Base-by-base conservation (phyloP, 2,888 invertebrate species). In the Sinhomidia bicolor region DNA sequence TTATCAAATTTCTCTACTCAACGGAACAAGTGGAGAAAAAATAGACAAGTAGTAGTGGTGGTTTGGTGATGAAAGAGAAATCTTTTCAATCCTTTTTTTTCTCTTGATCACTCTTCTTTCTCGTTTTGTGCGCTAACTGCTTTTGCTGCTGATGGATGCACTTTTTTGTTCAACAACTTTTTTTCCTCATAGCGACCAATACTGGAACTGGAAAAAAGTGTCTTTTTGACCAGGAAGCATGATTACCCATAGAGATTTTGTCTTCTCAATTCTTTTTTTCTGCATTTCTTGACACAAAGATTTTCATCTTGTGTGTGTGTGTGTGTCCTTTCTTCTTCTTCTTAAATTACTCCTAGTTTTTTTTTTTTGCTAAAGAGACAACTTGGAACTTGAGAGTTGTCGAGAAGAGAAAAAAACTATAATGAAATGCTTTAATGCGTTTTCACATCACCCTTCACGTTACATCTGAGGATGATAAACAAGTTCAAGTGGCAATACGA, bases 361-460 rank as follows among this genome's bases (percentile, higher is more conserved):
- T 36, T 41, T 0, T 36, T 7, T 36, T 71, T 41, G 29, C 10
- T 29, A 60, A 29, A 60, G 12, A 29, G 26, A 60, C 26, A 60
- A 60, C 60, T 60, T 2, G 29, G 26, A 14, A 71, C 68, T 36
- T 12, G 26, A n/a, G n/a, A n/a, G n/a, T n/a, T n/a, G n/a, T n/a
- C n/a, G 65, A 60, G 32, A 1, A 44, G 44, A 41, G 44, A 71
- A 41, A 47, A 74, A n/a, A n/a, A n/a, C n/a, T 41, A 23, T 74
- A 74, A 74, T 74, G 74, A 74, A 74, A 74, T 74, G 51, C 47
- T 74, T 36, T 74, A 47, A 74, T 74, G 74, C 51, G 74, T 47
- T 74, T 74, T 26, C 68, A 71, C 68, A 71, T 71, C 68, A 65
- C 36, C 32, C 32, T 32, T n/a, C n/a, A n/a, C 32, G 14, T 1